A percentile compares a stretch with the other conserved stretches of the same genome.
These are phyloP conservation scores for Sericinus montela DNA, from an alignment of 2,888 invertebrate genomes.

Conservation along the genomic window DNA sequence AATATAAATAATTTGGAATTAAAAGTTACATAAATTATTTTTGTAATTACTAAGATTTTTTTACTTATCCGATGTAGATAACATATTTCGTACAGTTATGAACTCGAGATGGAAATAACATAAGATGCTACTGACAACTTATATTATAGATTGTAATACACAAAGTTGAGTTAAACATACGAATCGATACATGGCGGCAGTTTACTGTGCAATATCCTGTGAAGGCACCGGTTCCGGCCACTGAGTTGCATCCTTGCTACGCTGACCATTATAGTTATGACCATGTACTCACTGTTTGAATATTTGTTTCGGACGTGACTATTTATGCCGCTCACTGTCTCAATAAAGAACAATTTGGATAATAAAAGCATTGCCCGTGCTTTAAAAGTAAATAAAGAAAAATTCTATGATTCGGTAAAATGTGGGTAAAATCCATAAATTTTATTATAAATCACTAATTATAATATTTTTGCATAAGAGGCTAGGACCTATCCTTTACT, in stretches of 20 bases:
- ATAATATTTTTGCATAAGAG: too few species aligned
- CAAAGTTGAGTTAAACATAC: conserved; percentile 26
- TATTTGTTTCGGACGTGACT: conserved; percentile 16
- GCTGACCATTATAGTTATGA: conserved; percentile 35
- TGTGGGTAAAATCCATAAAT: too few species aligned
- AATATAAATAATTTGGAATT: too few species aligned
- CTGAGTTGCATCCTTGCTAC: conserved; percentile 34
- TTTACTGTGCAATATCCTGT: conserved; percentile 63
- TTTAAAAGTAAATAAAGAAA: too few species aligned
- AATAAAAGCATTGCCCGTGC: too few species aligned
- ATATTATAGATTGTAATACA: conserved; percentile 11
- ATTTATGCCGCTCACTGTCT: conserved; percentile 11
- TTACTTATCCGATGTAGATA: too few species aligned
- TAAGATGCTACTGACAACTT: conserved; percentile 1
- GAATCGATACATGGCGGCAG: conserved; percentile 32
- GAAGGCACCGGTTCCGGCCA: conserved; percentile 46
- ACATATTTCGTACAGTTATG: neutral
- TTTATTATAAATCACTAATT: too few species aligned
- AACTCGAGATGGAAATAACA: neutral
- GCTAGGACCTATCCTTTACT: too few species aligned
- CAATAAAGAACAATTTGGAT: neutral
- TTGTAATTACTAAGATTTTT: too few species aligned
- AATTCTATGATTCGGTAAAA: too few species aligned
- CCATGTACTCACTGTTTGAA: conserved; percentile 22
- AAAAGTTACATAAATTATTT: too few species aligned